Base-by-base conservation (phyloP, 2,888 invertebrate species). In the Caenorhabditis sp. region DNA sequence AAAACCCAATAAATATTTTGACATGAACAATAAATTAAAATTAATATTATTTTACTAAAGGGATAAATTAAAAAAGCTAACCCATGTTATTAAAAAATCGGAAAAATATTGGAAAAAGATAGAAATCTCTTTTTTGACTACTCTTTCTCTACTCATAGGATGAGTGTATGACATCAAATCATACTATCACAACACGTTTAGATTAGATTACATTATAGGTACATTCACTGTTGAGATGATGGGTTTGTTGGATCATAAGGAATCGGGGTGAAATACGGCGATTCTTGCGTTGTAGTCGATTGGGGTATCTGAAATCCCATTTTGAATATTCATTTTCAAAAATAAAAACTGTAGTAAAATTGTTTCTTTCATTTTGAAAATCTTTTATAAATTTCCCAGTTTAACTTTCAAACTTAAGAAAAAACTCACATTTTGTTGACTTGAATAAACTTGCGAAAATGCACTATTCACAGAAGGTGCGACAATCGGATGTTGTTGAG, bases 391-490 rank as follows among this genome's bases (percentile, higher is more conserved):
- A n/a, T n/a, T n/a, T n/a, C n/a, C 43, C 43, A 43, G 14, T 43
- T 17, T 14, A 43, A 8, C 5, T 43, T 43, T 43, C 43, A 43
- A 43, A 14, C 3, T 7, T 7, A 43, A 12, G 14, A 43, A 43
- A 17, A 17, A 17, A 26, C 20, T 56, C 26, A 49, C 14, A 23
- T 52, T 23, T 23, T 43, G 36, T 23, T 23, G 25, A 20, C 36
- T 43, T 61, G 67, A 54, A 43, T 67, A 67, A 21, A 78, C 74
- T n/a, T 71, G 72, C 14, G 75, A 67, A 62, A 81, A 81, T 5
- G 81, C 81, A 56, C 79, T 79, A 58, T 76, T 81, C 26, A 75
- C 72, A 38, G 81, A 81, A 23, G 78, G 73, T 7, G 67, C 67
- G 4, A 76, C 64, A 36, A 70, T 59, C 20, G 59, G 61, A 31